Evolutionary conservation across 2,888 invertebrate species (phyloP).

Genomic region (Nemotelus nigrinus): DNA sequence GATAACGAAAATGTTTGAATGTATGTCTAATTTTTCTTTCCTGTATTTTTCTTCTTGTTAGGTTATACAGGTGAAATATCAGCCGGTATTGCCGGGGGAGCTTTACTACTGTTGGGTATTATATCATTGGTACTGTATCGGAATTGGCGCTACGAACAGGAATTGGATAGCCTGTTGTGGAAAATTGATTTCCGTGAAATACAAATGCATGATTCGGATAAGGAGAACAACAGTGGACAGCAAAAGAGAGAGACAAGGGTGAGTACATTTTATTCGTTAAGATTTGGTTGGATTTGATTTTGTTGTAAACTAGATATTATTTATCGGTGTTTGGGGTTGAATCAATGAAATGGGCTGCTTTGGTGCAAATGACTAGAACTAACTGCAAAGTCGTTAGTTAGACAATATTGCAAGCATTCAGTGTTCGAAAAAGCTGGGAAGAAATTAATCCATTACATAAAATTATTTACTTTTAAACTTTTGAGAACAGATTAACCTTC

Average conservation of each 20-base stretch:
- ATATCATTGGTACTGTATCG: slow-evolving; percentile 83
- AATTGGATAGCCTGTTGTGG: slow-evolving; percentile 91
- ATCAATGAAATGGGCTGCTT: too few species aligned
- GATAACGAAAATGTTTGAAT: neutral
- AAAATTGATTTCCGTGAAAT: slow-evolving; percentile 93
- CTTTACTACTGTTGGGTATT: slow-evolving; percentile 75
- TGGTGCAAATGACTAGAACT: too few species aligned
- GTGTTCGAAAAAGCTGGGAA: too few species aligned
- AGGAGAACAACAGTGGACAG: slow-evolving; percentile 62
- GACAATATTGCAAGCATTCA: too few species aligned
- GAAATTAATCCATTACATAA: too few species aligned
- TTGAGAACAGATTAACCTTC: too few species aligned
- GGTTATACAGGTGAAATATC: slow-evolving; percentile 87
- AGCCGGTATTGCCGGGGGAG: slow-evolving; percentile 79
- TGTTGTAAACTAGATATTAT: too few species aligned
- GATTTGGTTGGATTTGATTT: too few species aligned
- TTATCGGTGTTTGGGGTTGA: too few species aligned
- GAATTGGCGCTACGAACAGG: slow-evolving; percentile 94
- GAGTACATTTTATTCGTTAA: slow-evolving; percentile 48
- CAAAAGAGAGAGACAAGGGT: slow-evolving; percentile 60
- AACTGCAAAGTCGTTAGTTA: too few species aligned
- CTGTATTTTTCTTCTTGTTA: slow-evolving; percentile 57
- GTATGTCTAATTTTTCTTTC: neutral
- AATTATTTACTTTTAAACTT: too few species aligned
- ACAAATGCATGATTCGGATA: slow-evolving; percentile 73